A percentile compares a stretch with the other conserved stretches of the same genome.
Conservation (phyloP, 2,888 invertebrate genomes). For the Heteromurus nitidus region DNA sequence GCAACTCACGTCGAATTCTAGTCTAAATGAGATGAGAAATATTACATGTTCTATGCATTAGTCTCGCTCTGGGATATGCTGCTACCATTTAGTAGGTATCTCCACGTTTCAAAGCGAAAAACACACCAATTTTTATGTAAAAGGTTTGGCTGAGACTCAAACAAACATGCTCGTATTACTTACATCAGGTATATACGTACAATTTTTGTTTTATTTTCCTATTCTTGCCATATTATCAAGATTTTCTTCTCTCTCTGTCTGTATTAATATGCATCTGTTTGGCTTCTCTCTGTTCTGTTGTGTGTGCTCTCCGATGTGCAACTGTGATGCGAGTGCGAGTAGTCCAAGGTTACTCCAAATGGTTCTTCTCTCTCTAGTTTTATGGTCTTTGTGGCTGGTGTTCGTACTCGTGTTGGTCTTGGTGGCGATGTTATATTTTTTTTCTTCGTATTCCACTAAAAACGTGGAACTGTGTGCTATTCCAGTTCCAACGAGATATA, state of each 20-base stretch:
- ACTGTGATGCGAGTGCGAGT: conserved; percentile 38
- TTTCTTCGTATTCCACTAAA: conserved; percentile 8
- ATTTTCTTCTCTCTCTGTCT: neutral
- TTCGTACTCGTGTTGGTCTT: conserved; percentile 16
- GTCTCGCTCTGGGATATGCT: conserved; percentile 59
- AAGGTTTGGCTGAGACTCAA: too few species aligned
- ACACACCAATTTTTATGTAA: too few species aligned
- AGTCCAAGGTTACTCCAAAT: conserved; percentile 48
- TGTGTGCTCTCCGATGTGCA: neutral
- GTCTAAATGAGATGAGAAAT: too few species aligned
- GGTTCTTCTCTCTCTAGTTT: conserved; percentile 22
- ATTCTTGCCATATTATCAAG: conserved; percentile 6
- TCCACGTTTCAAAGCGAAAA: too few species aligned
- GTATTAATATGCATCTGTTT: neutral
- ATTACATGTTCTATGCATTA: conserved; percentile 44
- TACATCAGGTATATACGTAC: conserved; percentile 11
- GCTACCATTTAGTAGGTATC: too few species aligned
- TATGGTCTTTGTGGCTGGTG: conserved; percentile 38
- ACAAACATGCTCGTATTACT: too few species aligned
- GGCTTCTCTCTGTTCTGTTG: neutral
- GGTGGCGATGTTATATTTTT: neutral
- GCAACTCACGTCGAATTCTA: too few species aligned
- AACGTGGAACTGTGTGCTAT: too few species aligned
- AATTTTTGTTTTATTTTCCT: conserved; percentile 28
- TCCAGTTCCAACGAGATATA: too few species aligned